phyloP scores from a whole-genome alignment of 1,140 invertebrate genomes.

The Neodiprion pinetum region DNA sequence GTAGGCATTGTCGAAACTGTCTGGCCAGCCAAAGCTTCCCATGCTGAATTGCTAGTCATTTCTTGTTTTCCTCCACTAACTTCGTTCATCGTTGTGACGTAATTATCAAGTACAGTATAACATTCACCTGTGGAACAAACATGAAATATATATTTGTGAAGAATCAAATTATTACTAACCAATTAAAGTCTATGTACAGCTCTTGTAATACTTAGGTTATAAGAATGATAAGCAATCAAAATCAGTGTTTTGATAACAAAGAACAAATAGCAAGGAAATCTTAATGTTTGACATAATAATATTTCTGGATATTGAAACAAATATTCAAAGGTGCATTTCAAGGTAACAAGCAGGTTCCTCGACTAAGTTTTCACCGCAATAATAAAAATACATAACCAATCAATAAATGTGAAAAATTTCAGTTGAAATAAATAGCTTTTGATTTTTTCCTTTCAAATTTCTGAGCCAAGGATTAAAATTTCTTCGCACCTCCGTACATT shows the following conservation, averaged over 20 bases:
- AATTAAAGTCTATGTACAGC: neutral
- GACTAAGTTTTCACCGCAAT: too few relatives aligned
- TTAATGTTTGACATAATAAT: neutral
- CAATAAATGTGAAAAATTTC: too few relatives aligned
- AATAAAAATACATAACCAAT: too few relatives aligned
- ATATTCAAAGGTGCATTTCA: too few relatives aligned
- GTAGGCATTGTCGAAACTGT: conserved; percentile 47
- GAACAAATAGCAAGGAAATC: neutral
- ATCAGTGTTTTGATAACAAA: conserved; percentile 3
- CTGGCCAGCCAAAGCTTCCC: conserved; percentile 56
- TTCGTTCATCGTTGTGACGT: conserved; percentile 56
- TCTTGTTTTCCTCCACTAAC: conserved; percentile 60
- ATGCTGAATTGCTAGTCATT: conserved; percentile 56
- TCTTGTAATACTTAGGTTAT: neutral
- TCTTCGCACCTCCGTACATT: too few relatives aligned
- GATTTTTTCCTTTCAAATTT: too few relatives aligned
- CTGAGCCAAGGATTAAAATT: too few relatives aligned
- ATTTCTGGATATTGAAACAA: too few relatives aligned
- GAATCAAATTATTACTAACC: conserved; percentile 13
- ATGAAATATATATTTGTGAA: neutral
- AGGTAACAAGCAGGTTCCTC: too few relatives aligned
- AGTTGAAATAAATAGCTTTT: too few relatives aligned
- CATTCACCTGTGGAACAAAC: neutral
- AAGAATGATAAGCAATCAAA: neutral
- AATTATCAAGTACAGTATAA: conserved; percentile 27